Conservation (phyloP, 2,113 vertebrate genomes). For the Indicator maculatus region DNA sequence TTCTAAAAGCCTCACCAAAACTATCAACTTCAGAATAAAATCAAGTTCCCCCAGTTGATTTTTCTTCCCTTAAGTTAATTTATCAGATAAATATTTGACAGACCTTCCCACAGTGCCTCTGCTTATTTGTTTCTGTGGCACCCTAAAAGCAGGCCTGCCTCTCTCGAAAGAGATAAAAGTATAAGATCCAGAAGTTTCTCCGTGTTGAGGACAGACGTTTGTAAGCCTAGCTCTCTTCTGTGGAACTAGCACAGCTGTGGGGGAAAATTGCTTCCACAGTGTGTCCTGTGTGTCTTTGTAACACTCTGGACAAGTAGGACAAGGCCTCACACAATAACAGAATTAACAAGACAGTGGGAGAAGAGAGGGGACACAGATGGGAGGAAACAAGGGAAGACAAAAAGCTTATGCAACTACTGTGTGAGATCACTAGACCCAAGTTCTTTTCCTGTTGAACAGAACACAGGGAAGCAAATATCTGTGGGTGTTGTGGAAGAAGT, state of each 20-base stretch:
- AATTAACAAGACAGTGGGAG: not conserved
- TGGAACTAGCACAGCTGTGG: not conserved
- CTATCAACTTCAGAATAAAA: not conserved
- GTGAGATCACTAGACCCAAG: not conserved
- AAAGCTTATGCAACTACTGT: not conserved
- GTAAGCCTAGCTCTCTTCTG: not conserved
- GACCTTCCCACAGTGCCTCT: not conserved
- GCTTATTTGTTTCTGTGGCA: not conserved
- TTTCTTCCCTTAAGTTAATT: conserved; percentile 15
- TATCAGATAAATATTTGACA: conserved; percentile 11
- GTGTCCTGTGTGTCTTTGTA: not conserved
- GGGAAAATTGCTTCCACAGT: not conserved
- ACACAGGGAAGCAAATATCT: not conserved
- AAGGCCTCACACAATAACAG: not conserved
- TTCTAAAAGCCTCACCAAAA: not conserved
- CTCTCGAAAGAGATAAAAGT: not conserved
- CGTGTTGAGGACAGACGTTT: not conserved
- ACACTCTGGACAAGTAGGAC: not conserved
- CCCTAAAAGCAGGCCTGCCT: not conserved
- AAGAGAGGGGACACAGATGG: not conserved
- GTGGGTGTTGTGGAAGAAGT: not conserved
- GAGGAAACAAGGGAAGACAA: not conserved
- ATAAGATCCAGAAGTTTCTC: not conserved
- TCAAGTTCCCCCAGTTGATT: not conserved
- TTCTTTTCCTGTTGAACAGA: not conserved